A percentile compares a stretch with the other conserved stretches of the same genome.
Conservation (phyloP, 2,888 invertebrate genomes). For the Leistus spinibarbis region DNA sequence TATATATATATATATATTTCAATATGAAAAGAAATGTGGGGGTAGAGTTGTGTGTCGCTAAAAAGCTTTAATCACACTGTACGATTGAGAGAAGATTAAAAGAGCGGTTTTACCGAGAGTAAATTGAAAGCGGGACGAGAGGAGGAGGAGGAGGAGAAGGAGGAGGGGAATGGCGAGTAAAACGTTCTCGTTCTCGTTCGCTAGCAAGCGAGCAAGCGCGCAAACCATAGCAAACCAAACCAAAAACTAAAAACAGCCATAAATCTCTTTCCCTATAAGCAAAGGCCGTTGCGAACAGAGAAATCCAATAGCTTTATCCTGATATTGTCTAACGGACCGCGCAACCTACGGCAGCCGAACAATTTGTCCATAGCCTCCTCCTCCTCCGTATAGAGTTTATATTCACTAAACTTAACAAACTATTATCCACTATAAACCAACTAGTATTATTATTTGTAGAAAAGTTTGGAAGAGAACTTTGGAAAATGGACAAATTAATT, state of each 20-base stretch:
- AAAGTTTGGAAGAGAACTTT: background rate
- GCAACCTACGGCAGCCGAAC: background rate
- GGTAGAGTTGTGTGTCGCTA: background rate
- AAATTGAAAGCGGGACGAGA: constrained; percentile 23
- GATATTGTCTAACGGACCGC: constrained; percentile 27
- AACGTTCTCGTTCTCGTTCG: background rate
- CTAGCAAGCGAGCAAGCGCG: too few species aligned
- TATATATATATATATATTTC: too few species aligned
- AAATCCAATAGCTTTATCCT: constrained; percentile 30
- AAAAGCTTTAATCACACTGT: background rate
- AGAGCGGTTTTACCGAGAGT: constrained; percentile 13
- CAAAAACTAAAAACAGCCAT: constrained; percentile 30
- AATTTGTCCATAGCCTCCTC: background rate
- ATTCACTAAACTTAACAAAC: background rate
- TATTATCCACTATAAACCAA: background rate
- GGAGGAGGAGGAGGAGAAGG: too few species aligned
- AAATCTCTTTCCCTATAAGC: constrained; percentile 18
- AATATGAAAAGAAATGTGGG: too few species aligned
- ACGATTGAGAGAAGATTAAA: constrained; percentile 21
- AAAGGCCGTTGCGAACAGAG: constrained; percentile 6
- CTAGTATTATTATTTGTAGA: background rate
- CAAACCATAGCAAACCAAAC: background rate
- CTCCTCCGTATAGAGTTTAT: too few species aligned
- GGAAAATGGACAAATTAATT: background rate
- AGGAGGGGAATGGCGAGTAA: too few species aligned